Base-by-base conservation (phyloP, 2,113 vertebrate species). In the Psilopsiagon aurifrons region DNA sequence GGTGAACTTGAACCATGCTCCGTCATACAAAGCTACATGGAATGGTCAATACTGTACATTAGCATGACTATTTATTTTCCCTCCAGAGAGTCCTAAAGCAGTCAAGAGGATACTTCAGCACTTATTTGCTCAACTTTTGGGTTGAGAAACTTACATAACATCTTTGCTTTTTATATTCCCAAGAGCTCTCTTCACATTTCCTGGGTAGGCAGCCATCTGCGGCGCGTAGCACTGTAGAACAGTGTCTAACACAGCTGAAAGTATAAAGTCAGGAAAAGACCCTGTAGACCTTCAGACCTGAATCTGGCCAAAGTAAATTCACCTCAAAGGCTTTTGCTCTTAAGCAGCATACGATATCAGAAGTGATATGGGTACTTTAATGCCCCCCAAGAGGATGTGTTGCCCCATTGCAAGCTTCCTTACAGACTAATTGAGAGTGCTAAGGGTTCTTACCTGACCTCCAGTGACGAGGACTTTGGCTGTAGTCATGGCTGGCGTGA, bases 111-210 rank as follows among this genome's bases (percentile, higher is more conserved):
- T 66, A 64, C 74, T 92, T 84, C 63, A 89, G 77, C 66, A 79
- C 57, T 73, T 93, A 91, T 31, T 94, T 86, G 75, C 81, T 94
- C 88, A 87, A 87, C 59, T 94, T 96, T 84, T 69, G 70, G 88
- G 63, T 81, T 92, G 78, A 90, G 78, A 92, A 95, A 87, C 66
- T 90, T 92, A 86, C 6, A 5, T 76, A 89, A 91, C 31, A 49
- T 74, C 95, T 94, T 79, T 90, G 44, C 90, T 96, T 93, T 97
- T 91, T 92, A 86, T 95, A 92, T 57, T 92, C 91, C 87, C 67
- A 87, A 59, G 89, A 91, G 78, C 54, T 89, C 52, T 82, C 67
- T 69, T 85, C 70, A 76, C 59, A 46, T 88, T 84, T 84, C 63
- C 90, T 80, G 74, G 88, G 70, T 89, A 94, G 70, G 74, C 88